Percentiles rank a stretch among this genome's conserved stretches.
phyloP scores from a whole-genome alignment of 2,113 vertebrate species.

The Dipodomys merriami region DNA sequence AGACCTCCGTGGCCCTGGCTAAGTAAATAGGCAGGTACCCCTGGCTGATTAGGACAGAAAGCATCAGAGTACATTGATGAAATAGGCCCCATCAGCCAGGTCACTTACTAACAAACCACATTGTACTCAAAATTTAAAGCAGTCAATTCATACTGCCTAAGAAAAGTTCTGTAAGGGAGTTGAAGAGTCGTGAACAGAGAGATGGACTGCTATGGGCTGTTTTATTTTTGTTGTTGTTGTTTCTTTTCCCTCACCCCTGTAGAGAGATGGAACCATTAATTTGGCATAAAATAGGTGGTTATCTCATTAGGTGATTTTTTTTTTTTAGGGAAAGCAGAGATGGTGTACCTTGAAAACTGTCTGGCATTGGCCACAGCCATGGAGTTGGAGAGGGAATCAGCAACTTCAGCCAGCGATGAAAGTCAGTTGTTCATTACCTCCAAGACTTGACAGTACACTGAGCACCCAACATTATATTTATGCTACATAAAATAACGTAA shows the following conservation, averaged over 20 bases:
- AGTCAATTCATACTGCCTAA: constrained; percentile 36
- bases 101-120: background rate
- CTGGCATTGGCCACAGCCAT: background rate
- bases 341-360: constrained; percentile 33
- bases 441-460: constrained; percentile 67
- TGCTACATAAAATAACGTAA: constrained; percentile 73
- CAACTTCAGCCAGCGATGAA: constrained; percentile 25
- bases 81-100: background rate
- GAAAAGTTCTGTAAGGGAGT: constrained; percentile 23
- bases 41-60: background rate
- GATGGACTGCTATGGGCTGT: background rate
- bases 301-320: constrained; percentile 55
- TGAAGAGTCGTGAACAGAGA: constrained; percentile 30
- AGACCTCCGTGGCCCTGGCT: background rate
- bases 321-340: constrained; percentile 33
- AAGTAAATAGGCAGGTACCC: background rate
- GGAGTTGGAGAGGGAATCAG: constrained; percentile 5
- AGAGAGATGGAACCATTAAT: constrained; percentile 32
- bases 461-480: constrained; percentile 70
- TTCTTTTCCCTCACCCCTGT: background rate
- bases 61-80: background rate
- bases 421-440: constrained; percentile 54
- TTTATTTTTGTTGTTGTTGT: background rate
- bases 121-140: constrained; percentile 36
- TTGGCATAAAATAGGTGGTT: constrained; percentile 29